These are phyloP conservation scores for Corydoras sp. DNA, from an alignment of 2,113 vertebrate genomes.

Conservation along the genomic window DNA sequence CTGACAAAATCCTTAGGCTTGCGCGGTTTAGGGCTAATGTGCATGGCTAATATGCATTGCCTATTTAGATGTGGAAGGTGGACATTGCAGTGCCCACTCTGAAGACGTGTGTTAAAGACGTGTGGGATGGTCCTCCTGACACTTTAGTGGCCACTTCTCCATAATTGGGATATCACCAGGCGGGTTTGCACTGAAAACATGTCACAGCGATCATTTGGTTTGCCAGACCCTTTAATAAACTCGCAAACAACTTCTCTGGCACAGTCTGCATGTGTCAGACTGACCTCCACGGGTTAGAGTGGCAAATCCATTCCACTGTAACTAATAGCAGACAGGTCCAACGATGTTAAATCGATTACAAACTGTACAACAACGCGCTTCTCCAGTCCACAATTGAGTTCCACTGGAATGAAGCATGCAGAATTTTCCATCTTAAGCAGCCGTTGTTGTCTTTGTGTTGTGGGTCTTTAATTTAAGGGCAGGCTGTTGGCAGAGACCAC, in stretches of 20 bases:
- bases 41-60: constrained; percentile 25
- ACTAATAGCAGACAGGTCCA: neutral
- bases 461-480: constrained; percentile 31
- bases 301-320: constrained; percentile 14
- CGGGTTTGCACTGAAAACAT: constrained; percentile 40
- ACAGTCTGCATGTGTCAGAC: constrained; percentile 22
- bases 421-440: constrained; percentile 30
- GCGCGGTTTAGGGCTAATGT: constrained; percentile 31
- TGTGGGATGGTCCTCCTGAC: constrained; percentile 34
- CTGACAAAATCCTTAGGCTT: constrained; percentile 42
- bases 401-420: constrained; percentile 28
- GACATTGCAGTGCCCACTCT: constrained; percentile 36
- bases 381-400: constrained; percentile 15
- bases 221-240: constrained; percentile 35
- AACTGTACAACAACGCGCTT: constrained; percentile 12
- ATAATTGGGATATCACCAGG: constrained; percentile 45
- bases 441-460: constrained; percentile 31
- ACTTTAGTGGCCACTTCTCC: constrained; percentile 40
- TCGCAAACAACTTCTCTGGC: constrained; percentile 39
- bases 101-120: constrained; percentile 40
- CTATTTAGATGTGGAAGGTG: constrained; percentile 34
- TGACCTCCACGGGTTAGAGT: neutral
- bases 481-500: constrained; percentile 29
- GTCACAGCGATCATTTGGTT: constrained; percentile 35
- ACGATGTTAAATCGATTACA: constrained; percentile 7